Base-by-base conservation (phyloP, 2,888 invertebrate genomes). In the Aphodius granarius region DNA sequence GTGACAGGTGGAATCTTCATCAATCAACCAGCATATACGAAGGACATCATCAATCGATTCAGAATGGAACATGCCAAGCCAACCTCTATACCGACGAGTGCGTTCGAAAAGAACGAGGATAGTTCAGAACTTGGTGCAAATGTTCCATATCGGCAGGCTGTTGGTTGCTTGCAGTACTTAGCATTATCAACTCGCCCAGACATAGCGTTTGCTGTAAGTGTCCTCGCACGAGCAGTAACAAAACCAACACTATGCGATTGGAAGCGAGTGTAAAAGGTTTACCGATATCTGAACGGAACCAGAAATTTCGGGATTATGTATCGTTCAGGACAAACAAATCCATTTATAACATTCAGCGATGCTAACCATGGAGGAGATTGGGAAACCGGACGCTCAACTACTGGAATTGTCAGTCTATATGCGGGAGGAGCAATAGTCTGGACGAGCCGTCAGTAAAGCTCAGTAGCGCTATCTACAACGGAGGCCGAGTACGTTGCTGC, bases 401-500 rank as follows among this genome's bases (percentile, higher is more conserved):
- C 17, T 71, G 71, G 71, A 19, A 9, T 21, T 13, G 23, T 71
- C 13, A 43, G 22, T 16, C 19, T 43, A 19, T 71, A 71, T 71
- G 22, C 71, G 21, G 71, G 21, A 21, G 71, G 71, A 71, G 71
- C 62, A 13, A 43, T 71, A 21, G 13, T 22, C 6, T 71, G 71
- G 71, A 3, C 17, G 5, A 71, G 71, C 17, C 9, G 62, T 15
- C 17, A 21, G 15, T 20, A 68, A 16, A 21, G n/a, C 9, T 19
- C 20, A n/a, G 70, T 68, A n/a, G 70, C 70, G 5, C n/a, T 21
- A 68, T 68, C 70, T 9, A 68, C n/a, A n/a, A n/a, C n/a, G n/a
- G n/a, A n/a, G n/a, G n/a, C n/a, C n/a, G n/a, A n/a, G n/a, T n/a
- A n/a, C 15, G 15, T 64, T 4, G 70, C 70, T 5, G 71, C 71